phyloP scores from a whole-genome alignment of 2,888 invertebrate genomes.

The Nasonia oneida region DNA sequence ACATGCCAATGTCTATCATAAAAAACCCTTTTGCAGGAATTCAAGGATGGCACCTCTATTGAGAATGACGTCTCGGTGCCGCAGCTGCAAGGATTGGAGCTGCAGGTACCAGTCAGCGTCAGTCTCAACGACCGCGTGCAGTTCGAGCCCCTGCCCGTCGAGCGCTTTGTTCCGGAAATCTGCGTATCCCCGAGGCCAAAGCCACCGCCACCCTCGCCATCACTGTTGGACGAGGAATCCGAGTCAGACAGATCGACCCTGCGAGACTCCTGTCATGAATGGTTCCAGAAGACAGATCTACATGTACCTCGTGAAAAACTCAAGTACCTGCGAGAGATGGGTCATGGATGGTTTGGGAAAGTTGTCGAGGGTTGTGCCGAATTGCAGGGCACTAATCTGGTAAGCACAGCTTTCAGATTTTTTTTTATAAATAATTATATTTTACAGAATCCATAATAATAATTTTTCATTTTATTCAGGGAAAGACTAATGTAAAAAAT shows the following conservation, averaged over 20 bases:
- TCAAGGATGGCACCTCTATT: constrained; percentile 74
- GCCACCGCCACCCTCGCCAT: constrained; percentile 69
- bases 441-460: neutral
- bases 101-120: constrained; percentile 72
- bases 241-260: constrained; percentile 67
- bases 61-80: constrained; percentile 71
- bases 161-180: constrained; percentile 70
- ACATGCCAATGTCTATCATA: neutral
- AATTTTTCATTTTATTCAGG: neutral
- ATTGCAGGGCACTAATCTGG: constrained; percentile 63
- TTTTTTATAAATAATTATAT: neutral
- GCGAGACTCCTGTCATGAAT: constrained; percentile 71
- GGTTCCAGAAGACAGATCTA: constrained; percentile 73
- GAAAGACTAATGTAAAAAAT: constrained; percentile 61
- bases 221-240: constrained; percentile 65
- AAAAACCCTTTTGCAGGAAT: constrained; percentile 71
- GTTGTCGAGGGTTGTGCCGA: constrained; percentile 89
- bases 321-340: constrained; percentile 90
- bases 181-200: constrained; percentile 66
- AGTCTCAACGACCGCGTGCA: constrained; percentile 71
- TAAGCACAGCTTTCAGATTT: constrained; percentile 16
- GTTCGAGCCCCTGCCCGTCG: constrained; percentile 74
- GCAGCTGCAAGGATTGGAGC: constrained; percentile 72
- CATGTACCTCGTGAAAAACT: constrained; percentile 86
- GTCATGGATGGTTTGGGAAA: constrained; percentile 93